Evolutionary conservation across 2,888 invertebrate genomes (phyloP).

Genomic region (Stenodera caucasica): DNA sequence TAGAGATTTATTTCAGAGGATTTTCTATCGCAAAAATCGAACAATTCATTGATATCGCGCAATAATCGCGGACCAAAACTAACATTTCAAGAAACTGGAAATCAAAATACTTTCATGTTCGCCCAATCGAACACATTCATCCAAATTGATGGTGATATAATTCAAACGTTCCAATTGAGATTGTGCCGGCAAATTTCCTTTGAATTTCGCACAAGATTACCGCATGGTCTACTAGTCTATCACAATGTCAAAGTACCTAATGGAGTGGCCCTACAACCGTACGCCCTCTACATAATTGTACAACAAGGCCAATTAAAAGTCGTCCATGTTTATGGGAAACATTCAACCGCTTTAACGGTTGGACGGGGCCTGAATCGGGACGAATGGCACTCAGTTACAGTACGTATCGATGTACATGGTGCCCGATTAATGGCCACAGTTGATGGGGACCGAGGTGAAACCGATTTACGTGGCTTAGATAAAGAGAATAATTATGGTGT

Average conservation of each 20-base stretch:
- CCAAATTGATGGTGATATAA: slow-evolving; percentile 87
- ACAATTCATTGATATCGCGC: slow-evolving; percentile 66
- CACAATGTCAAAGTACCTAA: slow-evolving; percentile 88
- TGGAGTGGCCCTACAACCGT: slow-evolving; percentile 77
- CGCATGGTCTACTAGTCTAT: slow-evolving; percentile 85
- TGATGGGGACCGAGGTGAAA: slow-evolving; percentile 81
- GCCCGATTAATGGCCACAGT: slow-evolving; percentile 82
- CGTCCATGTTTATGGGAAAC: slow-evolving; percentile 88
- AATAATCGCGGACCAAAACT: slow-evolving; percentile 76
- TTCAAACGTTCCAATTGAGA: slow-evolving; percentile 86
- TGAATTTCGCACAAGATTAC: slow-evolving; percentile 83
- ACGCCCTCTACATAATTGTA: slow-evolving; percentile 88
- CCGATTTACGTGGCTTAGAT: slow-evolving; percentile 79
- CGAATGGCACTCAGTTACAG: slow-evolving; percentile 87
- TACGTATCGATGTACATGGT: slow-evolving; percentile 83
- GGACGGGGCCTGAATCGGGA: slow-evolving; percentile 87
- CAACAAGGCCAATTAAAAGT: slow-evolving; percentile 91
- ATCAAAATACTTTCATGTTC: slow-evolving; percentile 87
- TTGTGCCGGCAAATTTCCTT: slow-evolving; percentile 87
- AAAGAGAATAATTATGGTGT: slow-evolving; percentile 86
- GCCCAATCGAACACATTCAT: slow-evolving; percentile 89
- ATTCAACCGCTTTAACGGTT: slow-evolving; percentile 80
- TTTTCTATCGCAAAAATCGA: slow-evolving; percentile 7
- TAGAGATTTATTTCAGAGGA: not conserved
- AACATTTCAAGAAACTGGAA: slow-evolving; percentile 83